Evolutionary conservation across 2,888 invertebrate genomes (phyloP), one percentile per base, ranked within the genome.

Genomic region (Lathronympha strigana): DNA sequence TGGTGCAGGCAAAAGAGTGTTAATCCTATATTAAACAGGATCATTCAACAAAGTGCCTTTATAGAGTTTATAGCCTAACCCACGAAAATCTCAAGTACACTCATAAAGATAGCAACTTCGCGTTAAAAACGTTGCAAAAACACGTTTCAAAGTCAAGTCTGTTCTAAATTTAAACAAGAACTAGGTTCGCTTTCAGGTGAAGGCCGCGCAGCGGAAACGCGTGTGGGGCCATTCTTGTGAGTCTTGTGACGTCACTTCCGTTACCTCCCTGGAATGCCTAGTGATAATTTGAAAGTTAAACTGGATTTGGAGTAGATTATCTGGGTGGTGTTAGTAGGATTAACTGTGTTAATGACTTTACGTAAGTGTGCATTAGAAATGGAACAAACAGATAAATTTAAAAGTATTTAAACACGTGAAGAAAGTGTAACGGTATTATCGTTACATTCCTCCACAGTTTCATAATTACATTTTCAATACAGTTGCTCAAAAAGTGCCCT

Each of bases 241-340:
- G 60, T 57, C 67, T 53, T 49, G 60, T 87, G 86, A 88, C 88
- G 87, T 89, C 87, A 89, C 74, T 83, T 90, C 89, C 90, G 78
- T 80, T 77, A 78, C 38, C 51, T 47, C 33, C 31, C 53, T 38
- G 76, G 77, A 74, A 81, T 83, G 76, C 76, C 67, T 77, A 69
- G 73, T 76, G 84, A 83, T 86, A 86, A 83, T 77, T 78, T 67
- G 77, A 71, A 76, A 72, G 73, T 80, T 77, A 83, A 83, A 84
- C 82, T 77, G 72, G 78, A 78, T 76, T 76, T 76, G 75, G 72
- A 72, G 75, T 76, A 74, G 78, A 82, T 79, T 77, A 81, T 71
- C 60, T 47, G 15, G 36, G 50, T 15, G 43, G 36, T 66, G 58
- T 60, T 60, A 25, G 64, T 54, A 47, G 60, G 54, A 66, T 61